Evolutionary conservation across 2,113 vertebrate genomes (phyloP).

Genomic region (Neodontobutis hainanensis): DNA sequence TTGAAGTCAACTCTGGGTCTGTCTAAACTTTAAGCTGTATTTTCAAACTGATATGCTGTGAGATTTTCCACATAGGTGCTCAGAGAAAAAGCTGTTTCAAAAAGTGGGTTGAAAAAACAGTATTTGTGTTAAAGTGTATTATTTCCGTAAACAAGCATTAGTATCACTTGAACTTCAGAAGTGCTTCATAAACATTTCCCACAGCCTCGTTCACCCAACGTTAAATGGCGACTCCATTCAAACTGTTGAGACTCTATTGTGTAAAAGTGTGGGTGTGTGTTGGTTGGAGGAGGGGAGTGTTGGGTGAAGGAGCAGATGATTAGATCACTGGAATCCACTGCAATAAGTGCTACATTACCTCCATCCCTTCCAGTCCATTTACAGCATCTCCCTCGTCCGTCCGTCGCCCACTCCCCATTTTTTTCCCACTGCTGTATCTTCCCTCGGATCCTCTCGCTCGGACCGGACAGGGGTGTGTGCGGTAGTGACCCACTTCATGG

Average conservation of each 20-base stretch:
- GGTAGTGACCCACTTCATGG: slow-evolving; percentile 72
- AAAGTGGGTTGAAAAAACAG: too few species aligned
- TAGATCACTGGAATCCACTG: slow-evolving; percentile 63
- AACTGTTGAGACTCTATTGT: slow-evolving; percentile 22
- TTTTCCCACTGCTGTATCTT: slow-evolving; percentile 4
- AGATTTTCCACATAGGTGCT: too few species aligned
- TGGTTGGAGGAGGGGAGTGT: slow-evolving; percentile 11
- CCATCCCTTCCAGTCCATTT: slow-evolving; percentile 50
- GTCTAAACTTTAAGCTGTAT: too few species aligned
- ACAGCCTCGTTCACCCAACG: background rate
- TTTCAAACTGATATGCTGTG: too few species aligned
- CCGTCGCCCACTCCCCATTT: slow-evolving; percentile 19
- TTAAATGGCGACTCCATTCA: slow-evolving; percentile 7
- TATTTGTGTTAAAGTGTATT: too few species aligned
- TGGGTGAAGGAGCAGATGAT: slow-evolving; percentile 43
- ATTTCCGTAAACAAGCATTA: background rate
- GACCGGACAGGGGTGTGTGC: slow-evolving; percentile 24
- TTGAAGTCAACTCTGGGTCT: too few species aligned
- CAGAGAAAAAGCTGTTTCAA: too few species aligned
- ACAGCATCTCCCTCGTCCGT: slow-evolving; percentile 53
- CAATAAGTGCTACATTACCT: slow-evolving; percentile 63
- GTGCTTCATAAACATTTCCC: background rate
- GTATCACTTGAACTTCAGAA: background rate
- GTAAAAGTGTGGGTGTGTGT: slow-evolving; percentile 12
- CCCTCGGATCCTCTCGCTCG: slow-evolving; percentile 26